Evolutionary conservation across 1,140 invertebrate species (phyloP), one percentile per base, ranked within the genome.

Genomic region (Tetranychus cinnabarinus): DNA sequence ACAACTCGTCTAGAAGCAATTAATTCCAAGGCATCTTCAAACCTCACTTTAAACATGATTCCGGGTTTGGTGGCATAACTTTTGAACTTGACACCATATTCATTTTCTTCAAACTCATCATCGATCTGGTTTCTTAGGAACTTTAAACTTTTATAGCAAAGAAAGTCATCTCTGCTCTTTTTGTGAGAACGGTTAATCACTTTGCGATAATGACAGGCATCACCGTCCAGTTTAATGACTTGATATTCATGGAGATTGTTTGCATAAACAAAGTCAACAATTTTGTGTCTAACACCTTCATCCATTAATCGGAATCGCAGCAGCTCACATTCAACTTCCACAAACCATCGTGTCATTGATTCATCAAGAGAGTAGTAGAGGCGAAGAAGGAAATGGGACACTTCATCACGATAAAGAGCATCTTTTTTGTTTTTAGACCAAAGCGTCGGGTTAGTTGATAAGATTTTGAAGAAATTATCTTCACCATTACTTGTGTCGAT

Each of bases 331-430:
- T 99, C 95, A 64, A 86, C 79, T 35, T 77, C 71, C 12, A 95
- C 76, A 70, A 96, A 93, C 90, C 92, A 97, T 58, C 82, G 77
- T 45, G 82, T 74, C 33, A 87, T 75, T 59, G 93, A 86, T 63
- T 90, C 84, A n/a, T 70, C 72, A 70, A 70, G 69, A 68, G 87
- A 95, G 75, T 88, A 96, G 2, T 87, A 88, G 46, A 98, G 72
- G 62, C 90, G 77, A 2, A 97, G 74, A 64, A 96, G 85, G 72
- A 88, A 96, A 73, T 98, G 93, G 1, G 90, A 90, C 56, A 93
- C 79, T 68, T 87, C 82, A 75, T 97, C 93, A 63, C 80, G 55
- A 36, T 52, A 8, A 33, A n/a, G 6, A 6, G 50, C 50, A n/a
- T 52, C 50, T 8, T 52, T 2, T 13, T 33, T n/a, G 7, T 7